Conservation (phyloP, 1,140 invertebrate species). For the Lepidurus packardi region DNA sequence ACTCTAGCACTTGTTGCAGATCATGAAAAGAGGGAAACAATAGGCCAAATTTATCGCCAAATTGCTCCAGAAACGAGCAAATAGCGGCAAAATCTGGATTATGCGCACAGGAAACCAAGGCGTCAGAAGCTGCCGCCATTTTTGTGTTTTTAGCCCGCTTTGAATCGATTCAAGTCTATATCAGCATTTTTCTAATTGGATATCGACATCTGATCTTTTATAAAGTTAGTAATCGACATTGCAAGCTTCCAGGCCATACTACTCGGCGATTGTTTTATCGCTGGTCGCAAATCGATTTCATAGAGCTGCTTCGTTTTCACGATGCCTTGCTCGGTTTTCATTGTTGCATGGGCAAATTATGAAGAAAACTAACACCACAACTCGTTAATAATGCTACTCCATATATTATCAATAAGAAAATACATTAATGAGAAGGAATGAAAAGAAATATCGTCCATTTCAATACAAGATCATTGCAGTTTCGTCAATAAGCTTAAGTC, state of each 20-base stretch:
- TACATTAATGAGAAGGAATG: slow-evolving; percentile 7
- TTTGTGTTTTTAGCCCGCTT: slow-evolving; percentile 28
- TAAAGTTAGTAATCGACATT: no score
- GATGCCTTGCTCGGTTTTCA: background rate
- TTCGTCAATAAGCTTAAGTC: background rate
- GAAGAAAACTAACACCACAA: background rate
- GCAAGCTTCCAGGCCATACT: no score
- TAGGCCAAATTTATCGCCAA: slow-evolving; percentile 72
- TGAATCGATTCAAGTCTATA: background rate
- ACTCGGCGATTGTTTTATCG: no score
- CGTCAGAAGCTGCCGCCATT: slow-evolving; percentile 32
- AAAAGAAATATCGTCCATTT: background rate
- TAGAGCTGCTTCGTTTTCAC: no score
- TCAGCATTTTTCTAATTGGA: no score
- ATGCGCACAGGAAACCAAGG: slow-evolving; percentile 59
- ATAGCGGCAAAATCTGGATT: slow-evolving; percentile 94
- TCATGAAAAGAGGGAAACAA: slow-evolving; percentile 66
- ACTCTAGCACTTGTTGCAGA: slow-evolving; percentile 80
- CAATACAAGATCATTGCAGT: slow-evolving; percentile 9
- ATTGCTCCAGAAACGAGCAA: slow-evolving; percentile 86
- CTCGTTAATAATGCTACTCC: background rate
- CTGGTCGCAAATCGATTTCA: no score
- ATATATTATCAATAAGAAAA: slow-evolving; percentile 17
- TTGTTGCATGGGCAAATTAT: background rate
- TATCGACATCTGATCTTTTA: no score